Base-by-base conservation (phyloP, 2,797 vertebrate genomes). In the Heliangelus exortis region DNA sequence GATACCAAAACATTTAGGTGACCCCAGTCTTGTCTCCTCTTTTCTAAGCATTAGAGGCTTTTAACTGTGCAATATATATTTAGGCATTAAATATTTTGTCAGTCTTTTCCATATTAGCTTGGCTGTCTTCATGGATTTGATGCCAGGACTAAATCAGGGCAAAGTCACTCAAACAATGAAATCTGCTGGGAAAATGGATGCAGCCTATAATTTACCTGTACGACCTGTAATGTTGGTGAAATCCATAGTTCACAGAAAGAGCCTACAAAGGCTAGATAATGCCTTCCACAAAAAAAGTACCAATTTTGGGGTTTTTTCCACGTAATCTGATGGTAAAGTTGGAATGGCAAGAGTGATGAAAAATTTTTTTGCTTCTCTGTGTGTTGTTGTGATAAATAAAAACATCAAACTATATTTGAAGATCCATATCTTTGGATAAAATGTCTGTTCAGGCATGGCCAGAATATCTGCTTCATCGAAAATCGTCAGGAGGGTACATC, bases 401-500 rank as follows among this genome's bases (percentile, higher is more conserved):
- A 92, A 85, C 59, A 85, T 80, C 15, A 59, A 80, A 43, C 34
- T 85, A 10, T 48, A 72, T n/a, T 61, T 80, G 57, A 77, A 92
- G n/a, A 87, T 74, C 53, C 21, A 39, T 83, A 75, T 23, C 33
- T 94, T 83, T 89, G 41, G 36, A 61, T 68, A 74, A 92, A 84
- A 54, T 21, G 74, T 47, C 54, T 75, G 91, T 84, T 92, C 85
- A 87, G 50, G n/a, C 54, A 87, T 51, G 54, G 76, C 47, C 79
- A 87, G 87, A 87, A 87, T 78, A 63, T 78, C 50, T 93, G 39
- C 51, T 94, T 92, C 61, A 51, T 72, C 29, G 74, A 80, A 92
- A 85, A 84, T 85, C 76, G 90, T 92, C 94, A 84, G 67, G 41
- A 84, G 31, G 47, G 77, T 91, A 74, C 31, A 91, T 68, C 51